A percentile compares a stretch with the other conserved stretches of the same genome.
phyloP scores from a whole-genome alignment of 2,113 vertebrate species.

The Dolichotis patagonum region DNA sequence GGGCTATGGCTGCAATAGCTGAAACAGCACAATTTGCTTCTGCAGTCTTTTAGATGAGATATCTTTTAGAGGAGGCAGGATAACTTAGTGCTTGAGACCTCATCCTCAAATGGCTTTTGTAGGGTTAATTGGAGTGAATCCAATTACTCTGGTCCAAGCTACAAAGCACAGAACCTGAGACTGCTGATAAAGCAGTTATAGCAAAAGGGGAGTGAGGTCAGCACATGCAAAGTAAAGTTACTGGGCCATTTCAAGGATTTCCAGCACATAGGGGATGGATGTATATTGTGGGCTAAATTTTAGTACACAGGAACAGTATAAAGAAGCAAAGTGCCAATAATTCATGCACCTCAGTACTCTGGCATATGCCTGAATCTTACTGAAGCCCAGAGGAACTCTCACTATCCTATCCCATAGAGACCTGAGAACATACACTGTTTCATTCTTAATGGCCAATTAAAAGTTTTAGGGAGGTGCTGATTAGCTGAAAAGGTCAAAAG shows the following conservation, averaged over 20 bases:
- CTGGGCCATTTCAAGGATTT: neutral
- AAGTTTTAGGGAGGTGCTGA: slow-evolving; percentile 7
- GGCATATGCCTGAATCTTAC: neutral
- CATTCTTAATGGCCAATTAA: neutral
- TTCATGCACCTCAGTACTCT: neutral
- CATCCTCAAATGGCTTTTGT: neutral
- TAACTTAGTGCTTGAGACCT: neutral
- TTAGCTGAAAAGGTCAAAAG: neutral
- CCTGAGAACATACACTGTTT: neutral
- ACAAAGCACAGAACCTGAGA: neutral
- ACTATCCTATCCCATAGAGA: neutral
- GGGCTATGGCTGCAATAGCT: neutral
- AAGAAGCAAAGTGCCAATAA: neutral
- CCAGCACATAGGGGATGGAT: neutral
- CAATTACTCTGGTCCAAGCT: neutral
- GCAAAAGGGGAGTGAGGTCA: neutral
- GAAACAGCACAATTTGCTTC: neutral
- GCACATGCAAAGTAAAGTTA: neutral
- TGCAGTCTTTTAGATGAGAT: neutral
- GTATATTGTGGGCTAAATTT: neutral
- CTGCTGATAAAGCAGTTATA: neutral
- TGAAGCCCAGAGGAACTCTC: neutral
- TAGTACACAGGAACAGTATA: neutral
- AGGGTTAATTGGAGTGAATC: neutral
- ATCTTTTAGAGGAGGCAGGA: neutral